Percentiles rank a stretch among this genome's conserved stretches.
phyloP scores from a whole-genome alignment of 2,797 vertebrate species.

The Macrochelys suwanniensis region DNA sequence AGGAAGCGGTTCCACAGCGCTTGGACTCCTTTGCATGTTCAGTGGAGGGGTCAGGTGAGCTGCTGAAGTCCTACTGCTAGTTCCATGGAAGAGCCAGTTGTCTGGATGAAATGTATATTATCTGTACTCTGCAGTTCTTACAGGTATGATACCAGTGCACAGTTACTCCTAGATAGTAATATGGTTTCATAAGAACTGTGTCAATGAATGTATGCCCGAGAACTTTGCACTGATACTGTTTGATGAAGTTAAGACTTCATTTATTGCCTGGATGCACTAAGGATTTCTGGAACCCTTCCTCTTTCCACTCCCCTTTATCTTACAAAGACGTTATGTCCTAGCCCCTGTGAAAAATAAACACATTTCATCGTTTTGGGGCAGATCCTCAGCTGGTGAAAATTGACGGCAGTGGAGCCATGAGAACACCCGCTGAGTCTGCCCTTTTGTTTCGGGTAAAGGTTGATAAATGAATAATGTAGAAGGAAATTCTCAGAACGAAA shows the following conservation, averaged over 20 bases:
- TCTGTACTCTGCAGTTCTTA: not conserved
- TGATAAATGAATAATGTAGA: not conserved
- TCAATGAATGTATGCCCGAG: not conserved
- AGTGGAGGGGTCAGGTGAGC: not conserved
- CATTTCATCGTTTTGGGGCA: not conserved
- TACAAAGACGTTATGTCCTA: not conserved
- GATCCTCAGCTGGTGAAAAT: not conserved
- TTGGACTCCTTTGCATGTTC: not conserved
- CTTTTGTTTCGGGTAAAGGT: not conserved
- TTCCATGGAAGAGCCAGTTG: not conserved
- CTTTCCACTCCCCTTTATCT: not conserved
- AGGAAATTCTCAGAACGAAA: not conserved
- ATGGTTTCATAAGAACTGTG: not conserved
- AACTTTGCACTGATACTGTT: not conserved
- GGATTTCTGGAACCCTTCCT: not conserved
- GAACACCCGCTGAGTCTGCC: not conserved
- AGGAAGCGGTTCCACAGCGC: not conserved
- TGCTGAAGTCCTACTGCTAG: not conserved
- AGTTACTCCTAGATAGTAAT: not conserved
- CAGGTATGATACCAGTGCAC: not conserved
- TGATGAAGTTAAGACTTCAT: not conserved
- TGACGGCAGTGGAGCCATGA: not conserved
- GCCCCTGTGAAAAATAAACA: not conserved
- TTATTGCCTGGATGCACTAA: not conserved
- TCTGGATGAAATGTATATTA: not conserved